These are phyloP conservation scores for Odontocolon sp. DNA, from an alignment of 2,888 invertebrate species.

Conservation along the genomic window DNA sequence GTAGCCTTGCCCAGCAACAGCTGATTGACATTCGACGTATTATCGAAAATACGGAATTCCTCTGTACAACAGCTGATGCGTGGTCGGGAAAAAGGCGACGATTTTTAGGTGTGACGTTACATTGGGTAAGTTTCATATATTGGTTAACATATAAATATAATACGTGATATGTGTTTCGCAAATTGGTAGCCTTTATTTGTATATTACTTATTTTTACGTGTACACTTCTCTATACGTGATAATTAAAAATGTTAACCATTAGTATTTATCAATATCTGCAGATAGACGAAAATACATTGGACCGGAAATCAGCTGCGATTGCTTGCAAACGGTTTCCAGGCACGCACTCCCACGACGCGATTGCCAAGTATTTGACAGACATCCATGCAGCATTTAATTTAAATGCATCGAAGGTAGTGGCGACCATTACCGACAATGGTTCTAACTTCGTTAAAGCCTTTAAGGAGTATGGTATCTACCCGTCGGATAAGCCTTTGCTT, in stretches of 20 bases:
- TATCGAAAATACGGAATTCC: constrained; percentile 3
- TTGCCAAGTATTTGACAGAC: constrained; percentile 8
- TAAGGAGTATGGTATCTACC: constrained; percentile 22
- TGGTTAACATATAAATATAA: background rate
- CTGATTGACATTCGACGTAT: background rate
- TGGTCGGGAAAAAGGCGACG: constrained; percentile 44
- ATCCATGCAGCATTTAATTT: constrained; percentile 22
- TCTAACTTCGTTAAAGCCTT: constrained; percentile 50
- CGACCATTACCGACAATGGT: constrained; percentile 46
- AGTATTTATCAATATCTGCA: background rate
- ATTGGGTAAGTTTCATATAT: constrained; percentile 43
- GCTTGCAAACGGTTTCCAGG: constrained; percentile 40
- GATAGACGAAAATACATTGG: constrained; percentile 24
- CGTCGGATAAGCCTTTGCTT: background rate
- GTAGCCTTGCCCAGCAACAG: background rate
- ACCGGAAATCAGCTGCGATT: constrained; percentile 44
- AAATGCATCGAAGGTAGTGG: background rate
- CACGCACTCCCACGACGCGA: constrained; percentile 24
- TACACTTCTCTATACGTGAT: too few relatives aligned
- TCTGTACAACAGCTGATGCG: constrained; percentile 53
- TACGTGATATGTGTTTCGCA: background rate
- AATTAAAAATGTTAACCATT: too few relatives aligned
- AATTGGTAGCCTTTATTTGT: constrained; percentile 6
- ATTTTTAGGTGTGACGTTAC: constrained; percentile 50
- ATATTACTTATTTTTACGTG: too few relatives aligned